Evolutionary conservation across 2,888 invertebrate species (phyloP), one percentile per base, ranked within the genome.

Genomic region (Oligia latruncula): DNA sequence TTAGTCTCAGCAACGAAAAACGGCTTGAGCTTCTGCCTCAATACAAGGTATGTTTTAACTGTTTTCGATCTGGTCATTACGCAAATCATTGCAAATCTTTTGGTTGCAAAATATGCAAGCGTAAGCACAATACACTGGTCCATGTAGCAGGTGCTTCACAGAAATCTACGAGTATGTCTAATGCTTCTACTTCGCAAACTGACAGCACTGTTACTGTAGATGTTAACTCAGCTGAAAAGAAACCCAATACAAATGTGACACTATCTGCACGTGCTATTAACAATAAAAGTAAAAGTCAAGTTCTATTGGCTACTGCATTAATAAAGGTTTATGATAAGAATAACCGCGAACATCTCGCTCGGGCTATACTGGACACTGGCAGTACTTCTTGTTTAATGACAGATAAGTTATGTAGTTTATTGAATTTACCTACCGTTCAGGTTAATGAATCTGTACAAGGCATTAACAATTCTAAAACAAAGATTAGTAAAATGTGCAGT

Each of bases 361-460:
- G 72, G 2, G 72, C 72, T n/a, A 72, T 72, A 40, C 46, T 72
- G 40, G 58, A 71, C 23, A 71, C 55, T 58, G 58, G 71, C 23
- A 71, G 71, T 55, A 71, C 71, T 15, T 62, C 72, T n/a, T 72
- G 72, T 62, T 15, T 72, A 40, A 78, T 86, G 6, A 83, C 83
- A 1, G 62, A 83, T 62, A 73, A 77, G 62, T 55, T 84, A 35
- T 70, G 46, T 71, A 2, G 71, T 35, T 68, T 68, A 29, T 68
- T 68, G 4, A 17, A 68, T 49, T 68, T 68, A 29, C 68, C 68
- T 49, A 49, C 68, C 23, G 40, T 71, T 46, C 60, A 71, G 43
- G 23, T 66, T 65, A 60, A 60, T n/a, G 60, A 60, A n/a, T 60
- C 60, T 60, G 60, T 60, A n/a, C 60, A 60, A n/a, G 60, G n/a